These are phyloP conservation scores for Myocastor coypus DNA, from an alignment of 2,113 vertebrate species.

Conservation along the genomic window DNA sequence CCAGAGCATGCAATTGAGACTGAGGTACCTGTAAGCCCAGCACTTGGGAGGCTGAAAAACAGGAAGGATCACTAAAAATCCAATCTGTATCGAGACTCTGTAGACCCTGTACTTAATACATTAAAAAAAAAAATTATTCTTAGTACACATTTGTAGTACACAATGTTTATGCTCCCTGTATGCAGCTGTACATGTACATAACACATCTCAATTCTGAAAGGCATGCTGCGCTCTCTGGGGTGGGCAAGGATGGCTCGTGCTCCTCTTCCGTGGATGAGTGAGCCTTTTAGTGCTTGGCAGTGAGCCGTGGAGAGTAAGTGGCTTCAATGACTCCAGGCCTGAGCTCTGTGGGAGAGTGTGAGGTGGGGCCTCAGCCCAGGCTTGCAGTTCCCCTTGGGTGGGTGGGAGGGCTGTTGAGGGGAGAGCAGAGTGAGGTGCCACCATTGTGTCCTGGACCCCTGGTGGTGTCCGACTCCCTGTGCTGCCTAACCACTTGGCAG, in stretches of 20 bases:
- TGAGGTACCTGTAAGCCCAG: too few relatives aligned
- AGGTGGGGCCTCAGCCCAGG: not conserved
- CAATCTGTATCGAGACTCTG: too few relatives aligned
- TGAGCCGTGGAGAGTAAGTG: not conserved
- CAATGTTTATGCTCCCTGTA: not conserved
- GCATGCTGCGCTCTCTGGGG: not conserved
- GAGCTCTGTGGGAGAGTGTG: rapidly evolving
- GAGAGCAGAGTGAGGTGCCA: not conserved
- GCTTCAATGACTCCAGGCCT: too few relatives aligned
- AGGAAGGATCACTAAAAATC: too few relatives aligned
- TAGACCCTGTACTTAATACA: too few relatives aligned
- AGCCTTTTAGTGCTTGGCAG: not conserved
- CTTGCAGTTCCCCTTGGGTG: not conserved
- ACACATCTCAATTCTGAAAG: not conserved
- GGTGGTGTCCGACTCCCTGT: rapidly evolving
- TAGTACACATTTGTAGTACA: not conserved
- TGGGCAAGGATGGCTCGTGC: rapidly evolving
- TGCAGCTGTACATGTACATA: not conserved
- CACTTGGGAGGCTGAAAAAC: too few relatives aligned
- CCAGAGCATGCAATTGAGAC: too few relatives aligned
- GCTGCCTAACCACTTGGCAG: not conserved
- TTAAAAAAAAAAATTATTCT: not conserved
- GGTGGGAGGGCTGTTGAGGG: not conserved
- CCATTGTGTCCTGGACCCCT: not conserved
- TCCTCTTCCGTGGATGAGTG: not conserved